Percentiles rank a stretch among this genome's conserved stretches.
Conservation (phyloP, 1,140 invertebrate genomes). For the Maniola jurtina region DNA sequence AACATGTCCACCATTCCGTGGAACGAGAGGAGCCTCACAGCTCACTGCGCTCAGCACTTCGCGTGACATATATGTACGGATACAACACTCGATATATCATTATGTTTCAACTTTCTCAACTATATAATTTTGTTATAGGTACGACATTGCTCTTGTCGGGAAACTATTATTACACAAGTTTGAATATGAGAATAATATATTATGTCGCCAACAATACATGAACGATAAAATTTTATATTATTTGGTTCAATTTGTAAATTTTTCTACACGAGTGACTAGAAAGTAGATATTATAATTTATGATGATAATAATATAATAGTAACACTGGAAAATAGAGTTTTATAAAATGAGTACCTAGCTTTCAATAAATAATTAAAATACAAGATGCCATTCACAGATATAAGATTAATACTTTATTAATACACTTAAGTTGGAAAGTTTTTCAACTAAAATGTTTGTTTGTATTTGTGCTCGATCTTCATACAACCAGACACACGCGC, state of each 20-base stretch:
- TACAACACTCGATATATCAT: background rate
- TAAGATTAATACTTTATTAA: too few species aligned
- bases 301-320: too few species aligned
- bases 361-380: too few species aligned
- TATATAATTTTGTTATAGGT: background rate
- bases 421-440: too few species aligned
- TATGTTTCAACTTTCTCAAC: background rate
- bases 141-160: background rate
- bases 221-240: background rate
- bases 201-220: background rate
- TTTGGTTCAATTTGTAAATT: background rate
- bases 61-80: background rate
- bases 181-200: background rate
- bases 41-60: background rate
- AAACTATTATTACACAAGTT: background rate
- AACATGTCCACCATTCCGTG: constrained; percentile 30
- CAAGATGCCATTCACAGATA: too few species aligned
- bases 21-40: background rate
- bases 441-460: too few species aligned
- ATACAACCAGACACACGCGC: background rate
- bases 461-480: background rate
- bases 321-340: too few species aligned
- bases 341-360: background rate
- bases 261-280: background rate
- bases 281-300: background rate